A percentile compares a stretch with the other conserved stretches of the same genome.
phyloP scores from a whole-genome alignment of 2,888 invertebrate genomes.

The Nemotelus nigrinus region DNA sequence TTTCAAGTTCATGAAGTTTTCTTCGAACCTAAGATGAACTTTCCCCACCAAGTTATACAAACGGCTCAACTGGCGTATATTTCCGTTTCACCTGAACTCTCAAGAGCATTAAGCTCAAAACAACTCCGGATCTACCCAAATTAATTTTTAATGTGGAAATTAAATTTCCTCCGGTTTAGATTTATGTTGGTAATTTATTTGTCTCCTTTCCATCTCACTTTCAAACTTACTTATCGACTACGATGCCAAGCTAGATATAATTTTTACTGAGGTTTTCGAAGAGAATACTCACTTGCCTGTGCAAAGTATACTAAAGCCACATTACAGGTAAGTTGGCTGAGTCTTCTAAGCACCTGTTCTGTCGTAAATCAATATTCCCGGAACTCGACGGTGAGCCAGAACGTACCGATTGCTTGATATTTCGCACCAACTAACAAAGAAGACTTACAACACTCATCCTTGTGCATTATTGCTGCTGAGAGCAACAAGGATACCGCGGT shows the following conservation, averaged over 20 bases:
- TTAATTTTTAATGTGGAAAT: conserved; percentile 35
- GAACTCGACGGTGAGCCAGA: neutral
- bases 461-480: neutral
- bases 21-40: no score
- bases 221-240: neutral
- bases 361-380: conserved; percentile 27
- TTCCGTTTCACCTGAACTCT: no score
- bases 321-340: neutral
- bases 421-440: no score
- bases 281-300: neutral
- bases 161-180: conserved; percentile 8
- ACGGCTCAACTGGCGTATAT: no score
- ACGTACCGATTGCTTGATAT: no score
- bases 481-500: neutral
- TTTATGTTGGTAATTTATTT: conserved; percentile 33
- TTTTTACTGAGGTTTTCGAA: no score
- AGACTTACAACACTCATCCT: neutral
- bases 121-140: neutral
- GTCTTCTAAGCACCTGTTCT: conserved; percentile 3
- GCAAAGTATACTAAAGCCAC: neutral
- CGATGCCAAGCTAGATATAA: neutral
- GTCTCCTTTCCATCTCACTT: neutral
- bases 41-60: no score
- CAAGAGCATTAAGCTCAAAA: no score
- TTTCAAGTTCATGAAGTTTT: no score